A percentile compares a stretch with the other conserved stretches of the same genome.
Conservation (phyloP, 1,140 invertebrate species). For the Heliconius himera region DNA sequence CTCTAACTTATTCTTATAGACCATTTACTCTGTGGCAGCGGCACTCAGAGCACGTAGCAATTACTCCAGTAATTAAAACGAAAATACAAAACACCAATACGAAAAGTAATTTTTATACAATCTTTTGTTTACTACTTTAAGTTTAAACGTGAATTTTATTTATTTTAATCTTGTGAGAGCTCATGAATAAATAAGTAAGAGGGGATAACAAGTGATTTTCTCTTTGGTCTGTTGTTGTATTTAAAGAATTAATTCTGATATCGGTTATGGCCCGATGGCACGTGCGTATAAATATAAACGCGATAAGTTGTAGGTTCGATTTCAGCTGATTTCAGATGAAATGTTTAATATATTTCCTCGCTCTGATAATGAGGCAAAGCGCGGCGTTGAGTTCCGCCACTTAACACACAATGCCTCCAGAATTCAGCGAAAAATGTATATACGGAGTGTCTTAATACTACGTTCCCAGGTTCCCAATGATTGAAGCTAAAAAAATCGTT, state of each 20-base stretch:
- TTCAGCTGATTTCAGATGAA: no score
- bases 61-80: constrained; percentile 38
- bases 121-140: constrained; percentile 30
- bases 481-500: no score
- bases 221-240: neutral
- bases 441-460: no score
- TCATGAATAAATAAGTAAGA: constrained; percentile 2
- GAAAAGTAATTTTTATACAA: constrained; percentile 36
- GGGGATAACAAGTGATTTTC: neutral
- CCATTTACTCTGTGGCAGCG: neutral
- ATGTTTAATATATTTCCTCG: no score
- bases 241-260: neutral
- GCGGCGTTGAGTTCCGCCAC: no score
- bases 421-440: no score
- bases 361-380: no score
- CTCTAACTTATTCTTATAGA: neutral
- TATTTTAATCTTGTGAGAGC: constrained; percentile 27
- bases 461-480: no score
- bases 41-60: constrained; percentile 35
- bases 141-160: constrained; percentile 27
- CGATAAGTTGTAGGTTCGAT: no score
- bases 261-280: no score
- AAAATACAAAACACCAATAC: constrained; percentile 41
- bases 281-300: no score
- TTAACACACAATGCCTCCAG: no score